Conservation (phyloP, 2,797 vertebrate genomes). For the Molossus molossus region DNA sequence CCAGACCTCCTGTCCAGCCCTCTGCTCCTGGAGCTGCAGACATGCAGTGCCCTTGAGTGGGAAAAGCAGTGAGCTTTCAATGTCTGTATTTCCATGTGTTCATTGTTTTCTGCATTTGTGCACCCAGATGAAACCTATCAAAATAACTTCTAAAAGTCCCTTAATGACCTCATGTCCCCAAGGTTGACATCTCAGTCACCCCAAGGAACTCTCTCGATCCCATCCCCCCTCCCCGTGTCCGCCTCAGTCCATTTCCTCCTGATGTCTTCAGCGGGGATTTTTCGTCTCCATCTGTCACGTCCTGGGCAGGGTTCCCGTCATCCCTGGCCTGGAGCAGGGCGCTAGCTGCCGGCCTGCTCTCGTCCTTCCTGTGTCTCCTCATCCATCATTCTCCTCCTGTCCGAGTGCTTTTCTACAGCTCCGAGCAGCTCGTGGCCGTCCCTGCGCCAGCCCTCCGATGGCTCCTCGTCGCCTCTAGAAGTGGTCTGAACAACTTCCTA, state of each 20-base stretch:
- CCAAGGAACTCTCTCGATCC: not conserved
- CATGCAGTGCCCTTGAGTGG: not conserved
- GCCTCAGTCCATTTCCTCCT: not conserved
- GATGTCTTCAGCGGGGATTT: not conserved
- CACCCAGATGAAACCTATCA: not conserved
- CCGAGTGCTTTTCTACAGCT: not conserved
- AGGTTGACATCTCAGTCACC: not conserved
- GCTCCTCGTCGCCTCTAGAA: not conserved
- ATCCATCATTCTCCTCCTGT: not conserved
- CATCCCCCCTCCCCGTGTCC: not conserved
- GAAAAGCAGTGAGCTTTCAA: slow-evolving; percentile 24
- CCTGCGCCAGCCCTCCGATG: not conserved
- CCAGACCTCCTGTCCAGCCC: not conserved
- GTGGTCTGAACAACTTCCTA: not conserved
- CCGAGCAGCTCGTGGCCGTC: not conserved
- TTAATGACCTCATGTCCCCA: not conserved
- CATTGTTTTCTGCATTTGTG: not conserved
- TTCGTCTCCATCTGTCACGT: not conserved
- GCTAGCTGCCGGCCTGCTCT: too few relatives aligned
- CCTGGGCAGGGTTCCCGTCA: not conserved
- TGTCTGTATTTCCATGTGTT: not conserved
- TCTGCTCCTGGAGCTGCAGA: not conserved
- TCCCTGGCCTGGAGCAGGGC: not conserved
- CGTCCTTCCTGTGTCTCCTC: not conserved
- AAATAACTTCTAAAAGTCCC: not conserved